Conservation (phyloP, 2,888 invertebrate genomes). For the Beris chalybata region DNA sequence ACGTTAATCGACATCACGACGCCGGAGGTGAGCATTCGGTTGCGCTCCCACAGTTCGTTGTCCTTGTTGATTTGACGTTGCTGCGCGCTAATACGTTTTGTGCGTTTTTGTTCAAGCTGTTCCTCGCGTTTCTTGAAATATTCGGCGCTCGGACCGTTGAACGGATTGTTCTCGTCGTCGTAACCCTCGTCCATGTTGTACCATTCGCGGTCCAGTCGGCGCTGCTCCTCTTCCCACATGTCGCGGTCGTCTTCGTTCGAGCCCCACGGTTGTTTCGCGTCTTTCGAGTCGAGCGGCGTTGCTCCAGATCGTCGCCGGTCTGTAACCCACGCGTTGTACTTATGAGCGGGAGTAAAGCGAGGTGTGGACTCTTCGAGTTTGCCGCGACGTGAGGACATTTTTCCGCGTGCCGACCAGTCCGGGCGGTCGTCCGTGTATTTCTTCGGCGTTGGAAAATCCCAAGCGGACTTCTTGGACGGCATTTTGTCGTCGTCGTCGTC, state of each 20-base stretch:
- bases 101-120: slow-evolving; percentile 85
- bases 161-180: slow-evolving; percentile 91
- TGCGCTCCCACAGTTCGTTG: slow-evolving; percentile 98
- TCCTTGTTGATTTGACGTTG: slow-evolving; percentile 97
- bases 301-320: slow-evolving; percentile 68
- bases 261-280: slow-evolving; percentile 58
- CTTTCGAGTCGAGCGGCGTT: slow-evolving; percentile 60
- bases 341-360: slow-evolving; percentile 82
- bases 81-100: slow-evolving; percentile 91
- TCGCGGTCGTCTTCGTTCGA: slow-evolving; percentile 72
- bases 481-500: slow-evolving; percentile 68
- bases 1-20: slow-evolving; percentile 88
- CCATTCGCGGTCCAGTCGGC: slow-evolving; percentile 93
- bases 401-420: slow-evolving; percentile 50
- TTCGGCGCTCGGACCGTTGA: slow-evolving; percentile 84
- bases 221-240: slow-evolving; percentile 89
- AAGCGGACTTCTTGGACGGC: slow-evolving; percentile 72
- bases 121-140: slow-evolving; percentile 93
- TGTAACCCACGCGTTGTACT: slow-evolving; percentile 75
- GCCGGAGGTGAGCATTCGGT: slow-evolving; percentile 94
- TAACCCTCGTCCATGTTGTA: slow-evolving; percentile 94
- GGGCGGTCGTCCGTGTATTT: slow-evolving; percentile 57
- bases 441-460: slow-evolving; percentile 91
- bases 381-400: slow-evolving; percentile 47
- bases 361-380: slow-evolving; percentile 69